Conservation (phyloP, 2,113 vertebrate genomes). For the Chamaetylas fuelleborni region DNA sequence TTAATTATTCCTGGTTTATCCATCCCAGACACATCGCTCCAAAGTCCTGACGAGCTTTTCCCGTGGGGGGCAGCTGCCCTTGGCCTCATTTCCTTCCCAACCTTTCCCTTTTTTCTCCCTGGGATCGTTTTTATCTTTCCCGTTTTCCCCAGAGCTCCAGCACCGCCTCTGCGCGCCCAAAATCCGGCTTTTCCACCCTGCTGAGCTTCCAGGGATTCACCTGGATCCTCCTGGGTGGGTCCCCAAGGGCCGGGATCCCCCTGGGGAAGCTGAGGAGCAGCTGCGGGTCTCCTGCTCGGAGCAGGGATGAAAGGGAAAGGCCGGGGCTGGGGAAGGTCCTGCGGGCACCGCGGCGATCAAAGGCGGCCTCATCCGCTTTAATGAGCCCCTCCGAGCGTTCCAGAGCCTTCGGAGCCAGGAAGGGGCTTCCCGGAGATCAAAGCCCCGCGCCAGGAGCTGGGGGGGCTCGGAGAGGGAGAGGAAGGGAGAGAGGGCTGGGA, state of each 20-base stretch:
- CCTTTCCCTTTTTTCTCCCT: background rate
- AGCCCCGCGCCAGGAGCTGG: background rate
- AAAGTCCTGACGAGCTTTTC: constrained; percentile 4
- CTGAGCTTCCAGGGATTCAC: fast-evolving
- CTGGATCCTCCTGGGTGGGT: fast-evolving
- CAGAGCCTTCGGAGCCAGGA: background rate
- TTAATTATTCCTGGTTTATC: background rate
- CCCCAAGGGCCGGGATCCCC: background rate
- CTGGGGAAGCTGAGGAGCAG: background rate
- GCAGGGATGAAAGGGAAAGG: background rate
- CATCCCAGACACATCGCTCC: background rate
- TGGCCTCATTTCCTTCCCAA: background rate
- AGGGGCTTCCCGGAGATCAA: constrained; percentile 43
- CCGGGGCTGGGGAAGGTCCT: background rate
- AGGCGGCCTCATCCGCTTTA: constrained; percentile 18
- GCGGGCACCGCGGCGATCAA: constrained; percentile 3
- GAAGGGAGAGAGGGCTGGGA: background rate
- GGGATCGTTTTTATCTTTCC: background rate
- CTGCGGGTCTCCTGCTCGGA: background rate
- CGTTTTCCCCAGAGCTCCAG: background rate
- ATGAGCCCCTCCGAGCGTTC: background rate
- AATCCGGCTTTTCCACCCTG: background rate
- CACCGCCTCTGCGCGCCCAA: fast-evolving
- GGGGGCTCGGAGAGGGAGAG: background rate
- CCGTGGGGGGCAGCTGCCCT: background rate